Evolutionary conservation across 2,888 invertebrate species (phyloP), one percentile per base, ranked within the genome.

Genomic region (Liopterus haemorrhoidalis): DNA sequence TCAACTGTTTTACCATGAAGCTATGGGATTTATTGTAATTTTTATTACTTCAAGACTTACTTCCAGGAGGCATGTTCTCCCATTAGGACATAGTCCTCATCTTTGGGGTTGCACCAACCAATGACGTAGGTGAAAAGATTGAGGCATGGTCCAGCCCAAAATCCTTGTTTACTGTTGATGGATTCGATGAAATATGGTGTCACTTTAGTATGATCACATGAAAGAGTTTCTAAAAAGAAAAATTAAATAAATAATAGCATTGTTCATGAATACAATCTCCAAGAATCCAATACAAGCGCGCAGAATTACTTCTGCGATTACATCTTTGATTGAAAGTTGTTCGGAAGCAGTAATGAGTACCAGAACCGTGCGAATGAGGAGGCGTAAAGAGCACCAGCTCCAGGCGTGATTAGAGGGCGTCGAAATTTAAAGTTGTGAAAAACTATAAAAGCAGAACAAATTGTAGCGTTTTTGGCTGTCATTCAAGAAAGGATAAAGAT

Each of bases 151-250:
- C 87, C 85, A 2, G 89, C 85, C 80, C 85, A 90, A 65, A 90
- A 90, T 15, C 90, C 90, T 11, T 72, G 70, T 42, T 75, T 78
- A 11, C 84, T 80, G 57, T 84, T 85, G 56, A 90, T 89, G 1
- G 89, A 90, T 66, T 90, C 90, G 53, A 90, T 88, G 64, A 89
- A 90, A 64, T 88, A 89, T 6, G 90, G 90, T 2, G 90, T 89
- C 48, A 90, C 90, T 70, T 87, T 88, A 4, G 89, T 90, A 63
- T 90, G 90, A 65, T 90, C 90, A 65, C 90, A 90, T 18, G 90
- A 85, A 48, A 90, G 69, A 0, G 89, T 89, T 73, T 87, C 89
- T 89, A 66, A 12, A 69, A 68, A 46, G 18, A 41, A 6, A 45
- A 30, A 22, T 30, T n/a, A 22, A 16, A 19, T 37, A 24, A 35